These are phyloP conservation scores for Catharus minimus DNA, from an alignment of 2,113 vertebrate species.

Conservation along the genomic window DNA sequence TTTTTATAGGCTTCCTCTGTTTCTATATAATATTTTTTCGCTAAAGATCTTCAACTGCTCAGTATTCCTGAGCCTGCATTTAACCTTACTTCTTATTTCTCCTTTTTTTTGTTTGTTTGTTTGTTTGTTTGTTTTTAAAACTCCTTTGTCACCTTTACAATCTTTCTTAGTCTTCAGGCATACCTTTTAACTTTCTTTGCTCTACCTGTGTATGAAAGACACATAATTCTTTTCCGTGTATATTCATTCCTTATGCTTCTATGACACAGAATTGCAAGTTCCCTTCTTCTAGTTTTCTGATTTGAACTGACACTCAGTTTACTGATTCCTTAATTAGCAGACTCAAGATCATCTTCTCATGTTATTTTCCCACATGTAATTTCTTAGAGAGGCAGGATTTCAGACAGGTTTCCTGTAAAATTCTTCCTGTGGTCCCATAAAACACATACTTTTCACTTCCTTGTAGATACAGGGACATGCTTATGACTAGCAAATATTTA, in stretches of 20 bases:
- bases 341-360: background rate
- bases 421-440: background rate
- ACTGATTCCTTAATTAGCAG: background rate
- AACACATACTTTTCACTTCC: background rate
- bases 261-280: background rate
- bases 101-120: background rate
- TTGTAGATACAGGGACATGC: background rate
- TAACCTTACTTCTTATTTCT: background rate
- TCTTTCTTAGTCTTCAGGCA: background rate
- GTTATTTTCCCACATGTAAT: background rate
- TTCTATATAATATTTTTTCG: background rate
- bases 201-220: background rate
- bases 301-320: background rate
- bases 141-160: background rate
- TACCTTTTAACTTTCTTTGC: background rate
- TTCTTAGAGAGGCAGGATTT: background rate
- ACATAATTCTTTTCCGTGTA: background rate
- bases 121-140: background rate
- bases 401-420: background rate
- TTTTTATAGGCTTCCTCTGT: background rate
- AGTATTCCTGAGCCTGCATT: background rate
- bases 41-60: background rate
- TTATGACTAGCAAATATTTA: background rate
- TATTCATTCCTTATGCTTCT: background rate
- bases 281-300: accelerated